phyloP scores from a whole-genome alignment of 2,113 vertebrate species.

The Lycaon pictus region DNA sequence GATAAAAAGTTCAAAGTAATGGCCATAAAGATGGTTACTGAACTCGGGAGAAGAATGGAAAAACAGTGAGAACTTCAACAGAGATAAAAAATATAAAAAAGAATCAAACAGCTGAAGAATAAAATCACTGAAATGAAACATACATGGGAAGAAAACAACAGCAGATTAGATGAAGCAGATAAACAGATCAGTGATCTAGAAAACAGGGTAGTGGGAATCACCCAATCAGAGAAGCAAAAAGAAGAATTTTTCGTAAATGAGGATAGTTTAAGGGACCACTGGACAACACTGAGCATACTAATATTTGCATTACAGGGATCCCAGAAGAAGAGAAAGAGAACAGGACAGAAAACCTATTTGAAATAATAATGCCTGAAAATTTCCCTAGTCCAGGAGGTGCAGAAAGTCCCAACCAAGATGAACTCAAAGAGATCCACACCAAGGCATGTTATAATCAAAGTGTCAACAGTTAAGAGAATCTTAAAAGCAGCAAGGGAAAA shows the following conservation, averaged over 20 bases:
- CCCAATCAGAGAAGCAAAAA: neutral
- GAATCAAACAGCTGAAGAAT: neutral
- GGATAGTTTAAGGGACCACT: neutral
- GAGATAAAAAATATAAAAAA: neutral
- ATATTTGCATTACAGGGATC: neutral
- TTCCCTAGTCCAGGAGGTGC: neutral
- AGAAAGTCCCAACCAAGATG: neutral
- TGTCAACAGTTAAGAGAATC: neutral
- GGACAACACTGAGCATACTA: neutral
- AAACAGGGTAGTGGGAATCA: neutral
- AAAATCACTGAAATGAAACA: neutral
- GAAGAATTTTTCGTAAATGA: neutral
- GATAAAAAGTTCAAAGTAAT: neutral
- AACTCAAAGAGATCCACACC: neutral
- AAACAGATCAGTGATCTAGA: neutral
- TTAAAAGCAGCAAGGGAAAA: neutral
- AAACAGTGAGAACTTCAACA: neutral
- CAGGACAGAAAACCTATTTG: neutral
- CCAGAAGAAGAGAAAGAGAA: neutral
- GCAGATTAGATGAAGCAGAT: neutral
- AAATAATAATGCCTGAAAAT: neutral
- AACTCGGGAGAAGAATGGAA: neutral
- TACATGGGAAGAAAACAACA: neutral
- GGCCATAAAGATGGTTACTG: neutral
- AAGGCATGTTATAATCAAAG: neutral